Base-by-base conservation (phyloP, 2,113 vertebrate species). In the Lophura nycthemera region DNA sequence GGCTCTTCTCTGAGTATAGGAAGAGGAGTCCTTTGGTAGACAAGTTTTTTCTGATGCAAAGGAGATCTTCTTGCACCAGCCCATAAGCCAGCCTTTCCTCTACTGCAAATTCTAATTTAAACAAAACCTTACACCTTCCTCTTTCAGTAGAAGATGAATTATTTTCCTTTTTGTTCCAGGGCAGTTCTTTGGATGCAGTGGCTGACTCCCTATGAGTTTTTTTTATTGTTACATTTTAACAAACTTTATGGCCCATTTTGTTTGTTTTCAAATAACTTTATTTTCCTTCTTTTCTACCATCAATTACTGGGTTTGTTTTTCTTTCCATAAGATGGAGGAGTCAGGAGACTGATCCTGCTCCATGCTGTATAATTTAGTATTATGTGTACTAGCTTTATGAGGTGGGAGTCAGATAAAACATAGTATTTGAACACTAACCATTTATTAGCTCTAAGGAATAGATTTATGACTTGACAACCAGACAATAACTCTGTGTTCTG, bases 231-330 rank as follows among this genome's bases (percentile, higher is more conserved):
- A 93, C 45, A 42, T 97, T 98, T 98, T 97, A 97, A 97, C 96
- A 97, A 98, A 98, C 97, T 98, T 98, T 98, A 98, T 98, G 93
- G 97, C 97, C 96, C 97, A 95, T 98, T 97, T 97, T 97, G 96
- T 97, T 97, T 97, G 96, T 97, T 98, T 96, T 89, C 96, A 96
- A 97, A 98, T 97, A 98, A 98, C 95, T 97, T 98, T 97, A 94
- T 96, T 97, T 96, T 96, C 96, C 86, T 96, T 92, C 96, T 96
- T 96, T 92, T 45, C 54, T 59, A 52, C 96, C 96, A 97, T 97
- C 97, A 97, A 97, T 98, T 96, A 97, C 95, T 75, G 34, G 89
- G 85, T 89, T 90, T 96, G 90, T 91, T 96, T 96, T 93, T 72
- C 86, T 90, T 92, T 76, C 74, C 25, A 2, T 73, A 74, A 80